Conservation (phyloP, 2,888 invertebrate species). For the Diogma glabrata region DNA sequence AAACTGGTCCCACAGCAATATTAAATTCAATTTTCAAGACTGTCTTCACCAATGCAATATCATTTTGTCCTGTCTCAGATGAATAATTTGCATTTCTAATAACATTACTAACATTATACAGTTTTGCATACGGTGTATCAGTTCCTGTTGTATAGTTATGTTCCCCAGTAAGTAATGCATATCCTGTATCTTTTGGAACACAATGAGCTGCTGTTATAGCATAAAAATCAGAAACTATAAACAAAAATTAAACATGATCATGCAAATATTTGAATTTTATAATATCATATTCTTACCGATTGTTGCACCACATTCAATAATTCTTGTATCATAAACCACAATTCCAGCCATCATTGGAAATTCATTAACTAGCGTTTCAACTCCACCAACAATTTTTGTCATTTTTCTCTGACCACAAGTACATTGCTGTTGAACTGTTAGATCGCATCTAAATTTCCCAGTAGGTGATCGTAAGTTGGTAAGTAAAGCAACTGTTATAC, state of each 20-base stretch:
- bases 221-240: constrained; percentile 11
- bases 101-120: constrained; percentile 11
- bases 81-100: constrained; percentile 11
- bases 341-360: constrained; percentile 42
- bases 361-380: constrained; percentile 40
- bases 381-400: constrained; percentile 39
- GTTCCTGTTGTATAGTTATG: constrained; percentile 12
- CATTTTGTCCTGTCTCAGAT: constrained; percentile 10
- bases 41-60: constrained; percentile 15
- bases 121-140: constrained; percentile 15
- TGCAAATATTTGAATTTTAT: not conserved
- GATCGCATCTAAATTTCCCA: not conserved
- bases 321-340: constrained; percentile 25
- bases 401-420: constrained; percentile 7
- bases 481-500: not conserved
- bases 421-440: constrained; percentile 3
- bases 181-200: not conserved
- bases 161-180: constrained; percentile 13
- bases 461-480: not conserved
- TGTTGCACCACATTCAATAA: constrained; percentile 9
- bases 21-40: constrained; percentile 13
- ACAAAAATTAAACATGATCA: not conserved
- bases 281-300: not conserved
- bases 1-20: constrained; percentile 16
- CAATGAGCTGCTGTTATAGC: constrained; percentile 17